Evolutionary conservation across 2,113 vertebrate species (phyloP), one percentile per base, ranked within the genome.

Genomic region (Mesoclemmys tuberculata): DNA sequence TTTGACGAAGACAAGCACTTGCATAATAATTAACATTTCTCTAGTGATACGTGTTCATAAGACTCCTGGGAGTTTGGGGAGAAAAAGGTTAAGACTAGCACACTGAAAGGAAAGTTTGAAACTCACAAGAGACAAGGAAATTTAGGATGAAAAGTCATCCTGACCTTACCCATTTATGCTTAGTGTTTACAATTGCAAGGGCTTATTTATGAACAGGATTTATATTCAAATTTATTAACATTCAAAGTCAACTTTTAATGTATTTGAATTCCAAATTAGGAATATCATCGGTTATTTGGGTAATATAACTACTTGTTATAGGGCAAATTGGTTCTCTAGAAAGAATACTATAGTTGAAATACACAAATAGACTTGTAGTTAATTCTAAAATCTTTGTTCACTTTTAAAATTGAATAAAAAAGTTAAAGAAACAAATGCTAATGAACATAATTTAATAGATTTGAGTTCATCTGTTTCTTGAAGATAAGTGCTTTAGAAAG

Each of bases 81-180:
- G 61, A 75, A 49, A 22, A 80, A 29, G 38, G 49, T 80, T 84
- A 26, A 80, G 64, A 56, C 27, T 55, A 46, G 84, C 8, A 80
- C 46, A 85, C 52, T 52, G 94, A 52, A 1, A 84, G 78, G 94
- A 92, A 92, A 41, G 26, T 38, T 41, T 48, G 29, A 74, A 82
- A 74, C n/a, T 27, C 5, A 85, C 44, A n/a, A 68, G 48, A 94
- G 46, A 90, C 46, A 82, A 75, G 52, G 86, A 92, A 95, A 52
- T 87, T 96, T 74, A 54, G 78, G 93, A 90, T 61, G 90, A 86
- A 92, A 85, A 56, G 88, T 93, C 92, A 83, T 85, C 78, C 91
- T 92, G 93, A 96, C 94, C 86, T 91, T 80, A 78, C 4, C 3
- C 81, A 92, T 31, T 78, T 93, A 85, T 78, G 87, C 82, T 92